Conservation (phyloP, 2,888 invertebrate genomes). For the Zaprionus bogoriensis region DNA sequence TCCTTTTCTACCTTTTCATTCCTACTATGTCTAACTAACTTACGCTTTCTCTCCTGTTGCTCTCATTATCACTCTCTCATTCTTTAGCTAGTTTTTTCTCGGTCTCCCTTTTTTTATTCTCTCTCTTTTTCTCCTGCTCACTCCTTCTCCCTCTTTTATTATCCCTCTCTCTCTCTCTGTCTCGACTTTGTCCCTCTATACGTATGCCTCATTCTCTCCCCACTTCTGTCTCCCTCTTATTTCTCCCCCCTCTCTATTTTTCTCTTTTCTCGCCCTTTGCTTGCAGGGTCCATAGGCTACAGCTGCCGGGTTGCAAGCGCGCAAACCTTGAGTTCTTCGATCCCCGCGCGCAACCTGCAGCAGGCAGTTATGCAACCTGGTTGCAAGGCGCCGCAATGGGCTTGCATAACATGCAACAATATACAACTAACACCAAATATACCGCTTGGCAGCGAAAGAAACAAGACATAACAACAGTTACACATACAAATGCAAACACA, state of each 20-base stretch:
- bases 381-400: conserved; percentile 37
- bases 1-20: too few relatives aligned
- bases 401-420: conserved; percentile 31
- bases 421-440: conserved; percentile 27
- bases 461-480: too few relatives aligned
- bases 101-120: too few relatives aligned
- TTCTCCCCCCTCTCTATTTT: not conserved
- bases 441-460: too few relatives aligned
- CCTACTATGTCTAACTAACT: too few relatives aligned
- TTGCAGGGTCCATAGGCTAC: too few relatives aligned
- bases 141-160: not conserved
- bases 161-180: not conserved
- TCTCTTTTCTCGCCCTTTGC: too few relatives aligned
- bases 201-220: too few relatives aligned
- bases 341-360: not conserved
- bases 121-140: too few relatives aligned
- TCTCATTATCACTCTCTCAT: not conserved
- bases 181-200: too few relatives aligned
- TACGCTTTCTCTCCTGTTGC: not conserved
- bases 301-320: not conserved
- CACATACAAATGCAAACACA: not conserved
- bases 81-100: too few relatives aligned
- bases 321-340: conserved; percentile 12
- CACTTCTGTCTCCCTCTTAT: not conserved
- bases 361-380: conserved; percentile 36